Evolutionary conservation across 2,888 invertebrate genomes (phyloP).

Genomic region (Pollenia amentaria): DNA sequence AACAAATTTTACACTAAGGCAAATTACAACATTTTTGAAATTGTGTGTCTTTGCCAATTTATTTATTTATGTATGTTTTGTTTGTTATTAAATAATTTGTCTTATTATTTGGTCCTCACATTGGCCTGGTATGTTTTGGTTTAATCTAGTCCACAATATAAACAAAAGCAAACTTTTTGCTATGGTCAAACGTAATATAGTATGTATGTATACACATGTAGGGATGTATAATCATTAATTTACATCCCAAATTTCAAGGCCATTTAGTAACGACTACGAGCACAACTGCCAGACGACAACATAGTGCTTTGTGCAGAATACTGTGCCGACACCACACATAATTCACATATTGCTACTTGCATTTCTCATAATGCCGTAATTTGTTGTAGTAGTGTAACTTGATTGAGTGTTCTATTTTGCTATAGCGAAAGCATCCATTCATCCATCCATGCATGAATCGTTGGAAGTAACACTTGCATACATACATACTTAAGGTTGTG

Average conservation of each 20-base stretch:
- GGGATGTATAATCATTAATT: conserved; percentile 22
- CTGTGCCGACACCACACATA: no score
- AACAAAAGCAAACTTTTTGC: background rate
- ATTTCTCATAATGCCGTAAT: background rate
- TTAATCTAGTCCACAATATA: conserved; percentile 16
- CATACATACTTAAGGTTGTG: conserved; percentile 18
- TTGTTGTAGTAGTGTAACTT: conserved; percentile 9
- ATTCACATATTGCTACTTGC: no score
- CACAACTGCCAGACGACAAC: no score
- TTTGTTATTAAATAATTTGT: conserved; percentile 31
- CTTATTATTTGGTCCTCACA: conserved; percentile 22
- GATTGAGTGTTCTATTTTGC: background rate
- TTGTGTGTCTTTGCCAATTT: conserved; percentile 65
- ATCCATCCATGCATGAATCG: conserved; percentile 22
- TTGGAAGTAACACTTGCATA: conserved; percentile 16
- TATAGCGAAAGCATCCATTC: background rate
- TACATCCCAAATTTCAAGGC: conserved; percentile 53
- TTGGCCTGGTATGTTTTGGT: conserved; percentile 19
- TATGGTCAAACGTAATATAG: background rate
- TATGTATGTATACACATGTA: background rate
- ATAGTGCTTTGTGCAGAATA: no score
- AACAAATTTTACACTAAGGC: conserved; percentile 52
- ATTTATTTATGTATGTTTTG: conserved; percentile 9
- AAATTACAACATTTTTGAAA: conserved; percentile 59
- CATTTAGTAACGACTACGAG: conserved; percentile 42